Percentiles rank a stretch among this genome's conserved stretches.
These are phyloP conservation scores for Epirrhoe alternata DNA, from an alignment of 2,888 invertebrate species.

Conservation along the genomic window DNA sequence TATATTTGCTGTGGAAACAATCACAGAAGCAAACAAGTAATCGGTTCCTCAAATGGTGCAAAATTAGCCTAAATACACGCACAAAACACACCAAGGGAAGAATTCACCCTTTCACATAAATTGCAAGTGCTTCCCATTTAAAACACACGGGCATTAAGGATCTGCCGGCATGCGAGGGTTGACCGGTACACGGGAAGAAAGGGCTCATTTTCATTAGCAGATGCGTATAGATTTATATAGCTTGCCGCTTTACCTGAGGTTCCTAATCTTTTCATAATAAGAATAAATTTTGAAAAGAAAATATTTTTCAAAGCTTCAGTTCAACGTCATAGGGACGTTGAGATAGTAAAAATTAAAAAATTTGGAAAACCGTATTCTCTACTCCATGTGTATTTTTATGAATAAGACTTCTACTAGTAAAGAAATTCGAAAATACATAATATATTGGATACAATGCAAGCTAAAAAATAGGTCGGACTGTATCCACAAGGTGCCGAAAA, in stretches of 20 bases:
- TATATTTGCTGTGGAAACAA: conserved; percentile 15
- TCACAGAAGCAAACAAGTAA: conserved; percentile 33
- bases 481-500: no score
- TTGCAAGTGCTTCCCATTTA: conserved; percentile 80
- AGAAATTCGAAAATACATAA: no score
- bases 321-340: no score
- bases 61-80: conserved; percentile 66
- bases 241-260: conserved; percentile 48
- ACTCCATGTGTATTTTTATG: no score
- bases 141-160: conserved; percentile 72
- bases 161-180: conserved; percentile 67
- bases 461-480: no score
- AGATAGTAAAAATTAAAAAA: no score
- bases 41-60: conserved; percentile 43
- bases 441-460: no score
- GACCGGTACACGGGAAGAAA: conserved; percentile 75
- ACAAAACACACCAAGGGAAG: conserved; percentile 68
- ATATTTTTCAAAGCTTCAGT: no score
- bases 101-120: conserved; percentile 81
- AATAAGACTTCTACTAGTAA: no score
- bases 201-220: conserved; percentile 84
- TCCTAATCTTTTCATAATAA: conserved; percentile 58
- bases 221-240: conserved; percentile 74
- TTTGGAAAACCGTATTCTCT: no score
- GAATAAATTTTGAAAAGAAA: background rate